phyloP scores from a whole-genome alignment of 1,140 invertebrate species.

The Oedothorax gibbosus region DNA sequence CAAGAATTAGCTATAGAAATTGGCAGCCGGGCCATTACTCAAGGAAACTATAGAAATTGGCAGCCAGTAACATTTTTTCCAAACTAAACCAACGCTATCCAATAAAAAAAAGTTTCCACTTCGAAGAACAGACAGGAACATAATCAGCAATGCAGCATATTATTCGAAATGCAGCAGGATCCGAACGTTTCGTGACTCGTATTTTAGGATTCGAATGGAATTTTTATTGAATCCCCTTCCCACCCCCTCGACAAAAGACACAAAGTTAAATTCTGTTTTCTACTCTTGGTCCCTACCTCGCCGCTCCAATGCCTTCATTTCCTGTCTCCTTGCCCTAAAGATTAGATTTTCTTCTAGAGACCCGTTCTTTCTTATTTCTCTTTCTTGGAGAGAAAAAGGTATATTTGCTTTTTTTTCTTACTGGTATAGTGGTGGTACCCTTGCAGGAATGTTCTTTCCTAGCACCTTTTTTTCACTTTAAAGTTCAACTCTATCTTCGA shows the following conservation, averaged over 20 bases:
- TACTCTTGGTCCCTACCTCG: not conserved
- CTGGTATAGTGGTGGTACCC: not conserved
- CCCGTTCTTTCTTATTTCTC: not conserved
- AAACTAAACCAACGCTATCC: too few relatives aligned
- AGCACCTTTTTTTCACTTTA: not conserved
- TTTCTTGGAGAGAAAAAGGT: not conserved
- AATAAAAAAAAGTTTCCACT: constrained; percentile 4
- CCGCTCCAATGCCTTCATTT: constrained; percentile 39
- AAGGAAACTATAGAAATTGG: too few relatives aligned
- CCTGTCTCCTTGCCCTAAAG: constrained; percentile 24
- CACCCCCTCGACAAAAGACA: constrained; percentile 15
- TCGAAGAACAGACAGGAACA: constrained; percentile 8
- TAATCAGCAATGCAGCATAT: constrained; percentile 24
- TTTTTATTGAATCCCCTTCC: constrained; percentile 42
- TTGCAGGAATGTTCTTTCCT: not conserved
- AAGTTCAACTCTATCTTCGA: not conserved
- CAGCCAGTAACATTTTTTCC: too few relatives aligned
- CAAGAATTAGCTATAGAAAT: too few relatives aligned
- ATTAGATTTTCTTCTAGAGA: constrained; percentile 22
- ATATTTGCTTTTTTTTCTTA: constrained; percentile 7
- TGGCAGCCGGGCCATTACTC: too few relatives aligned
- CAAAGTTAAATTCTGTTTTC: constrained; percentile 40
- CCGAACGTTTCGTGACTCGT: constrained; percentile 4
- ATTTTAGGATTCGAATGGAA: constrained; percentile 39
- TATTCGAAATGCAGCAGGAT: constrained; percentile 7